Evolutionary conservation across 1,140 invertebrate genomes (phyloP).

Genomic region (Temnothorax longispinosus): DNA sequence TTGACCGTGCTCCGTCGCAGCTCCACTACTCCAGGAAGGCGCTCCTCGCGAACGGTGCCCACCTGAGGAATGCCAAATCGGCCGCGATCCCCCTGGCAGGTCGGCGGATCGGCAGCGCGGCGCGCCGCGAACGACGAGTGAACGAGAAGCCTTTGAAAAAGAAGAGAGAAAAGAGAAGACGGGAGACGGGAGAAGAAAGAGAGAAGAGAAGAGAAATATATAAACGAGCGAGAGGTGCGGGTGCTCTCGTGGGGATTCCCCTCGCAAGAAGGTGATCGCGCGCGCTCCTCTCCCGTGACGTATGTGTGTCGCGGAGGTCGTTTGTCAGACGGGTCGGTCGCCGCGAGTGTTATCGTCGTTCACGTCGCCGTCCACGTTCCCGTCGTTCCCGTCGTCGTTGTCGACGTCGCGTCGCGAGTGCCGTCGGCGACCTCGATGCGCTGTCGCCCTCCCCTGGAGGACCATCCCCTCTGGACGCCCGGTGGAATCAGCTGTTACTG

Average conservation of each 20-base stretch:
- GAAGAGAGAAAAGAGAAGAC: slow-evolving; percentile 13
- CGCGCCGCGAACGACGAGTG: slow-evolving; percentile 54
- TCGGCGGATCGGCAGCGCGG: slow-evolving; percentile 53
- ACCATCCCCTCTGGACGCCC: slow-evolving; percentile 59
- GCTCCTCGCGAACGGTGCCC: slow-evolving; percentile 73
- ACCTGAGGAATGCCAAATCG: slow-evolving; percentile 84
- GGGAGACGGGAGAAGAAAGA: neutral
- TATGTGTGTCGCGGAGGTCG: slow-evolving; percentile 83
- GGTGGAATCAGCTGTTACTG: slow-evolving; percentile 67
- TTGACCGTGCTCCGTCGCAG: neutral
- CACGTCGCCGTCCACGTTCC: slow-evolving; percentile 6
- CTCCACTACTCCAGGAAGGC: slow-evolving; percentile 34
- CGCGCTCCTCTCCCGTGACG: slow-evolving; percentile 77
- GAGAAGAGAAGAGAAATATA: slow-evolving; percentile 15
- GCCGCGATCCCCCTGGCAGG: slow-evolving; percentile 21
- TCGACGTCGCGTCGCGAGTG: slow-evolving; percentile 59
- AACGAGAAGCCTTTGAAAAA: slow-evolving; percentile 40
- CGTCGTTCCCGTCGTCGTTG: neutral
- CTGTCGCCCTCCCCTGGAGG: slow-evolving; percentile 66
- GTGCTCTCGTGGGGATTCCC: slow-evolving; percentile 59
- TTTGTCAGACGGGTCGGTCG: slow-evolving; percentile 76
- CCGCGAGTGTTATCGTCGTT: slow-evolving; percentile 26
- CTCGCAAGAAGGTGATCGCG: slow-evolving; percentile 65
- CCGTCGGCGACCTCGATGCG: slow-evolving; percentile 72
- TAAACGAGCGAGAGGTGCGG: slow-evolving; percentile 72